Conservation (phyloP, 1,140 invertebrate genomes). For the Drosophila micromelanica region DNA sequence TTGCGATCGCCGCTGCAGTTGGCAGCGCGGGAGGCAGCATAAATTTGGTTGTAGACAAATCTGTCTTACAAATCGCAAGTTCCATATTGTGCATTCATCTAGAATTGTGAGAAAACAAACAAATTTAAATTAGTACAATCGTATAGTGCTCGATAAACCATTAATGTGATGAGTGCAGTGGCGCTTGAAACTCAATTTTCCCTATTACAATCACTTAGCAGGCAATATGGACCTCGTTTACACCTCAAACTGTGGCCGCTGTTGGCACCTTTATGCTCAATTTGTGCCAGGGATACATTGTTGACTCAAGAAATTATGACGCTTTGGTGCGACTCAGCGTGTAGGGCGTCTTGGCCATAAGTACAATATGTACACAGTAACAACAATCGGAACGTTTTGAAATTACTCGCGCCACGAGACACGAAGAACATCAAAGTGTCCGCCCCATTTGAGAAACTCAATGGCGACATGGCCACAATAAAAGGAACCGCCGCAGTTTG, state of each 20-base stretch:
- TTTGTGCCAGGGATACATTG: constrained; percentile 32
- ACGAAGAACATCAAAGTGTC: constrained; percentile 63
- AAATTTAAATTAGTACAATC: constrained; percentile 24
- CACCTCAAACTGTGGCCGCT: constrained; percentile 55
- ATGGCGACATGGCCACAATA: constrained; percentile 66
- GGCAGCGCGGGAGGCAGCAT: constrained; percentile 75
- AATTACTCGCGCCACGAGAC: constrained; percentile 34
- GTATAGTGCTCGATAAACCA: constrained; percentile 36
- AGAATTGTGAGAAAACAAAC: constrained; percentile 8
- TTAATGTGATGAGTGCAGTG: constrained; percentile 25
- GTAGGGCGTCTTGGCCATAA: neutral
- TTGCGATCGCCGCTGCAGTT: constrained; percentile 50
- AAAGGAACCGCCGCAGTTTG: constrained; percentile 69
- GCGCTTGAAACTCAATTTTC: constrained; percentile 22
- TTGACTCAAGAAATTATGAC: constrained; percentile 73
- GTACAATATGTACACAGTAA: constrained; percentile 17
- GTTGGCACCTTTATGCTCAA: constrained; percentile 68
- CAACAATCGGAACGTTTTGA: constrained; percentile 38
- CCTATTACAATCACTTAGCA: constrained; percentile 48
- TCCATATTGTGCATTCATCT: constrained; percentile 83
- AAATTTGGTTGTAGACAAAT: constrained; percentile 80
- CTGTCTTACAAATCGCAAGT: constrained; percentile 82
- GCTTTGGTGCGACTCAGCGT: constrained; percentile 43
- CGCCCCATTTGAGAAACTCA: constrained; percentile 37
- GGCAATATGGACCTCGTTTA: constrained; percentile 55